These are phyloP conservation scores for Barypeithes pellucidus DNA, from an alignment of 2,888 invertebrate species.

Conservation along the genomic window DNA sequence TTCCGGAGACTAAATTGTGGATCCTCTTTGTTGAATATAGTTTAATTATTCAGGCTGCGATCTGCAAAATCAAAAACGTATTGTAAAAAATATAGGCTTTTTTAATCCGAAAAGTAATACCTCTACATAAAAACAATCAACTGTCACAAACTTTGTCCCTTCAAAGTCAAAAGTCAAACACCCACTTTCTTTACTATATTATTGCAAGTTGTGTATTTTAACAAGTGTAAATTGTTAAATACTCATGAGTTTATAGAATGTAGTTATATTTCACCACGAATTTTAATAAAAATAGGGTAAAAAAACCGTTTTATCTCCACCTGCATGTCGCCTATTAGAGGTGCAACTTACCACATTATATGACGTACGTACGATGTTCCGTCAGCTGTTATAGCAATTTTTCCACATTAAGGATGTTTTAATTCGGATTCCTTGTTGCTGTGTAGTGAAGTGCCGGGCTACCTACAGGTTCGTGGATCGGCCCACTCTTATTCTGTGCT, in stretches of 20 bases:
- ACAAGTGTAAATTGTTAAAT: background rate
- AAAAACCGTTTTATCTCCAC: slow-evolving; percentile 28
- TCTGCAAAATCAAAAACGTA: slow-evolving; percentile 2
- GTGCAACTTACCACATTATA: slow-evolving; percentile 20
- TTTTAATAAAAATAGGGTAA: slow-evolving; percentile 23
- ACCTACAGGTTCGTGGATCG: too few relatives aligned
- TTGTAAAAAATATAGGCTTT: slow-evolving; percentile 4
- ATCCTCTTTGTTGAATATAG: background rate
- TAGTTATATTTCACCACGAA: slow-evolving; percentile 22
- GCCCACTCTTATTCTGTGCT: too few relatives aligned
- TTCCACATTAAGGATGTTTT: slow-evolving; percentile 5
- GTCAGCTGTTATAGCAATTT: slow-evolving; percentile 1
- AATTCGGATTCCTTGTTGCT: background rate
- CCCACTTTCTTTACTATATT: background rate
- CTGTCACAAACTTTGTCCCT: slow-evolving; percentile 35
- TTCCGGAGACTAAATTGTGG: slow-evolving; percentile 7
- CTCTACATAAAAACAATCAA: slow-evolving; percentile 12
- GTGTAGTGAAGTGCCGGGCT: background rate
- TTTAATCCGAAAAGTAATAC: slow-evolving; percentile 15
- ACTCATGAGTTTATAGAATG: slow-evolving; percentile 23
- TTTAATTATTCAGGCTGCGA: background rate
- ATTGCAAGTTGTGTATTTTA: slow-evolving; percentile 1
- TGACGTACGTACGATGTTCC: background rate
- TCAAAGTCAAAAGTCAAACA: slow-evolving; percentile 30
- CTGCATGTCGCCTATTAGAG: slow-evolving; percentile 24